Conservation (phyloP, 1,140 invertebrate species). For the Aphaenogaster floridana region DNA sequence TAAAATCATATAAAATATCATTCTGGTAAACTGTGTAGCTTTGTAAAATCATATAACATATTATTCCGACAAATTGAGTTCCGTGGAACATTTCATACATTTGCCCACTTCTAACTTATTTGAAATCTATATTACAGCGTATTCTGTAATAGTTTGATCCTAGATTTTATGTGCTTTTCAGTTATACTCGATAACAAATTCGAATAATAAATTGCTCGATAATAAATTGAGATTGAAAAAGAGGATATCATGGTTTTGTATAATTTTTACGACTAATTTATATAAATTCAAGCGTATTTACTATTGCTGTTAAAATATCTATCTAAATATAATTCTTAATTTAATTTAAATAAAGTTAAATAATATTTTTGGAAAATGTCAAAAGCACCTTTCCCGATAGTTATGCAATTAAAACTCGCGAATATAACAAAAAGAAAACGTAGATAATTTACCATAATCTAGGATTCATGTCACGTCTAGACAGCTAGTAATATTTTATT, state of each 20-base stretch:
- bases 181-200: background rate
- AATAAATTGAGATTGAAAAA: background rate
- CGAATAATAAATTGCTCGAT: background rate
- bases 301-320: background rate
- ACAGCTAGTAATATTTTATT: slow-evolving; percentile 43
- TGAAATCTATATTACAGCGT: background rate
- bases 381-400: background rate
- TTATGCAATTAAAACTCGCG: background rate
- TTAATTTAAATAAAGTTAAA: background rate
- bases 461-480: slow-evolving; percentile 11
- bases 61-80: background rate
- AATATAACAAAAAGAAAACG: background rate
- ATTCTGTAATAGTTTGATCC: background rate
- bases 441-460: background rate
- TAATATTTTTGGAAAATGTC: background rate
- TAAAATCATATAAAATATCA: background rate
- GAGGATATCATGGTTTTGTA: background rate
- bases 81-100: background rate
- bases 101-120: background rate
- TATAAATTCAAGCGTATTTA: background rate
- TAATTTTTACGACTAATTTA: background rate
- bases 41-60: background rate
- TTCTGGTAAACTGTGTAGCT: background rate
- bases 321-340: background rate
- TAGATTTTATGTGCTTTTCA: background rate